phyloP scores from a whole-genome alignment of 2,797 vertebrate genomes.

The Coregonus suidteri region DNA sequence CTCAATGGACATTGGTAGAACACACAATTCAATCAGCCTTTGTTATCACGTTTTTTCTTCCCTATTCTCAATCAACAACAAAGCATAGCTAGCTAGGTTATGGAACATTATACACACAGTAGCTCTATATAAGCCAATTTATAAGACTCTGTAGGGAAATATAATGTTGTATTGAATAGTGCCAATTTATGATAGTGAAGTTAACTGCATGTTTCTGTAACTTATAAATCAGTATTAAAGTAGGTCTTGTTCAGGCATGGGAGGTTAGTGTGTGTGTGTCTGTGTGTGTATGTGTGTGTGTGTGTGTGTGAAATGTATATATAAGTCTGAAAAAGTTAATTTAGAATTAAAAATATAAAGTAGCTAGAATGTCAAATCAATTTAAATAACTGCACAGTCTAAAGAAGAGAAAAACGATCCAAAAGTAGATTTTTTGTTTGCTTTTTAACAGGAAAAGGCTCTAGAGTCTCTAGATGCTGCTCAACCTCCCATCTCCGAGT shows the following conservation, averaged over 20 bases:
- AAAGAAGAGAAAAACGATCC: not conserved
- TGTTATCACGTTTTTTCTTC: not conserved
- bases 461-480: no score
- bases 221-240: no score
- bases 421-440: not conserved
- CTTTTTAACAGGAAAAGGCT: not conserved
- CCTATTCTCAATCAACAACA: not conserved
- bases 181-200: no score
- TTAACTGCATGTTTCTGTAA: no score
- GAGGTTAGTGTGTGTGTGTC: no score
- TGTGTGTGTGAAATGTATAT: not conserved
- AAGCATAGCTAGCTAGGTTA: not conserved
- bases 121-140: not conserved
- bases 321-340: not conserved
- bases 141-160: not conserved
- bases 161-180: no score
- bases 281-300: no score
- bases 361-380: not conserved
- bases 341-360: not conserved
- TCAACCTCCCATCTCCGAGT: not conserved
- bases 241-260: no score
- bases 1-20: not conserved
- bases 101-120: not conserved
- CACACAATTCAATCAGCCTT: not conserved
- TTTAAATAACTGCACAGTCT: not conserved